A percentile compares a stretch with the other conserved stretches of the same genome.
phyloP scores from a whole-genome alignment of 2,888 invertebrate genomes.

The Drosophila lacicola region DNA sequence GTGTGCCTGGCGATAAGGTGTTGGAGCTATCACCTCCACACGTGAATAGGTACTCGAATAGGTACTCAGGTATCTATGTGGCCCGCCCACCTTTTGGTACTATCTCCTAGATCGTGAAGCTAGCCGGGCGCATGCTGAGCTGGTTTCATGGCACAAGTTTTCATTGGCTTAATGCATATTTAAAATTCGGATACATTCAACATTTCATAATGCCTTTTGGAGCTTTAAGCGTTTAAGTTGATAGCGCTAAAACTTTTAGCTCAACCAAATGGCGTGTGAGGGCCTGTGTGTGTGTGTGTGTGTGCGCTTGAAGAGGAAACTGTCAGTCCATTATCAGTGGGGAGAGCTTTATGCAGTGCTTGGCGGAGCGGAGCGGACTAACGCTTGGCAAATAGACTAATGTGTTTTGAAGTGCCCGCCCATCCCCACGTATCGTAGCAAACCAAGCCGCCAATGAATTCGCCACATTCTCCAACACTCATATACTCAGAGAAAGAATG shows the following conservation, averaged over 20 bases:
- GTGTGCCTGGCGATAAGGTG: slow-evolving; percentile 48
- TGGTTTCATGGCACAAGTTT: slow-evolving; percentile 54
- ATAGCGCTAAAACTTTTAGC: slow-evolving; percentile 63
- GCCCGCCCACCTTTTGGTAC: background rate
- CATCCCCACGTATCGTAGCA: background rate
- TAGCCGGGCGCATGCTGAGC: slow-evolving; percentile 2
- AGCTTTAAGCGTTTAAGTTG: slow-evolving; percentile 65
- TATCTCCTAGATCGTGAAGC: background rate
- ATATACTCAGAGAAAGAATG: background rate
- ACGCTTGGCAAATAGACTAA: slow-evolving; percentile 36
- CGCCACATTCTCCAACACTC: background rate
- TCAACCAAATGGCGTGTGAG: slow-evolving; percentile 14
- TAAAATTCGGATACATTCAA: slow-evolving; percentile 62
- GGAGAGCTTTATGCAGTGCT: background rate
- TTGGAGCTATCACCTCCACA: slow-evolving; percentile 33
- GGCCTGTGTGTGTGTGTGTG: background rate
- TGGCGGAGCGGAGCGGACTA: slow-evolving; percentile 3
- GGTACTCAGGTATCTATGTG: background rate
- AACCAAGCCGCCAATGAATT: background rate
- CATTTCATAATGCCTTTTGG: slow-evolving; percentile 52
- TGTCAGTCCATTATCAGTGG: slow-evolving; percentile 42
- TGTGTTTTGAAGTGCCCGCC: slow-evolving; percentile 44
- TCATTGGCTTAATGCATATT: slow-evolving; percentile 68
- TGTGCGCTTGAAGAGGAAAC: background rate
- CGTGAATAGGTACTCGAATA: background rate